These are phyloP conservation scores for Jacana jacana DNA, from an alignment of 2,113 vertebrate genomes.

Conservation along the genomic window DNA sequence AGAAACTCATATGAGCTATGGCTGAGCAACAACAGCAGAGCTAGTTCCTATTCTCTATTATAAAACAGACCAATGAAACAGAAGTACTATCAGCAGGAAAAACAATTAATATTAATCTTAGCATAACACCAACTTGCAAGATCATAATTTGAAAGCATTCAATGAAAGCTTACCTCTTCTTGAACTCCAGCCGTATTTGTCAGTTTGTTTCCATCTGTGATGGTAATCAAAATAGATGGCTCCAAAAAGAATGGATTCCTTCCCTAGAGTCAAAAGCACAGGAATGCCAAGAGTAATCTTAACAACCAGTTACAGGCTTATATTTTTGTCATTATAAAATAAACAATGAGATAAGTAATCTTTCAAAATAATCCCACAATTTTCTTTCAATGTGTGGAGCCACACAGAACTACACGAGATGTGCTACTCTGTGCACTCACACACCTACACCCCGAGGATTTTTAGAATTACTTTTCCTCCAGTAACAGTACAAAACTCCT, in stretches of 20 bases:
- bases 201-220: conserved; percentile 97
- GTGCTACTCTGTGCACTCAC: neutral
- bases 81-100: neutral
- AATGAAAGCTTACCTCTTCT: conserved; percentile 86
- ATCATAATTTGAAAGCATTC: neutral
- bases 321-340: neutral
- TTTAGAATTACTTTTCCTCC: neutral
- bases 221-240: conserved; percentile 97
- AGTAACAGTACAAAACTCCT: neutral
- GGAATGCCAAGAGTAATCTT: conserved; percentile 9
- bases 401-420: neutral
- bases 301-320: neutral
- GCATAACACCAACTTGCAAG: neutral
- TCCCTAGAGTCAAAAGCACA: conserved; percentile 78
- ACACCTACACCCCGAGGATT: neutral
- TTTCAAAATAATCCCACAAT: neutral
- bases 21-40: neutral
- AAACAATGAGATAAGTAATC: neutral
- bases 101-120: neutral
- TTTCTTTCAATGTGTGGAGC: neutral
- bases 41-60: neutral
- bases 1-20: neutral
- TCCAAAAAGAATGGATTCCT: conserved; percentile 98
- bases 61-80: neutral
- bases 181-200: conserved; percentile 92